Evolutionary conservation across 1,140 invertebrate genomes (phyloP), one percentile per base, ranked within the genome.

Genomic region (Apis laboriosa): DNA sequence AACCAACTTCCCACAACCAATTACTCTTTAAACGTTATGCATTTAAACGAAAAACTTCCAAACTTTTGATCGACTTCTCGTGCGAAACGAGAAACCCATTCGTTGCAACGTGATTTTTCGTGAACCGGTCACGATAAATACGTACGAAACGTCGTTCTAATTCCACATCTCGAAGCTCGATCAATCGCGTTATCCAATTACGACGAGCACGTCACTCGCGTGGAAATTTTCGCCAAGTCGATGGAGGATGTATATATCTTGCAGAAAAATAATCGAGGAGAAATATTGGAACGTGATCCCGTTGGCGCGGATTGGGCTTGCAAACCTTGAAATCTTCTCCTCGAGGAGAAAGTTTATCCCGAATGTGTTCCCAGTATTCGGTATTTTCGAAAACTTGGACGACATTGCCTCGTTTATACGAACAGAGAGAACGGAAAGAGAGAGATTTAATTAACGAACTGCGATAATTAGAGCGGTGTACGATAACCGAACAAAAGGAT

Each of bases 361-460:
- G 58, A 60, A 43, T 24, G 24, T 24, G 24, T 24, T 53, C 51
- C 21, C 51, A 49, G 51, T 79, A 19, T 56, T 43, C 51, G 49
- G 51, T 79, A 19, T 56, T 43, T 43, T 43, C 34, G 34, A 43
- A 43, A 3, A 43, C 34, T 43, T 43, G 34, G 34, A 43, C 34
- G 34, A n/a, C 34, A 28, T 17, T 34, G 21, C 15, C 53, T 9
- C 17, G 70, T 70, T 56, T 68, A 60, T 19, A 60, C n/a, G 19
- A 13, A 5, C 1, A 1, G 21, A 15, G 13, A 13, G 13, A 21
- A 68, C 12, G 21, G 34, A 21, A 74, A 55, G 11, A 49, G 58
- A 51, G 70, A 56, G 56, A 74, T 87, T 84, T 79, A 86, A 87
- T 87, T 87, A 87, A 86, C 70, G 70, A 61, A 70, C 71, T 51